Base-by-base conservation (phyloP, 2,888 invertebrate species). In the Lepeophtheirus nordmannii region DNA sequence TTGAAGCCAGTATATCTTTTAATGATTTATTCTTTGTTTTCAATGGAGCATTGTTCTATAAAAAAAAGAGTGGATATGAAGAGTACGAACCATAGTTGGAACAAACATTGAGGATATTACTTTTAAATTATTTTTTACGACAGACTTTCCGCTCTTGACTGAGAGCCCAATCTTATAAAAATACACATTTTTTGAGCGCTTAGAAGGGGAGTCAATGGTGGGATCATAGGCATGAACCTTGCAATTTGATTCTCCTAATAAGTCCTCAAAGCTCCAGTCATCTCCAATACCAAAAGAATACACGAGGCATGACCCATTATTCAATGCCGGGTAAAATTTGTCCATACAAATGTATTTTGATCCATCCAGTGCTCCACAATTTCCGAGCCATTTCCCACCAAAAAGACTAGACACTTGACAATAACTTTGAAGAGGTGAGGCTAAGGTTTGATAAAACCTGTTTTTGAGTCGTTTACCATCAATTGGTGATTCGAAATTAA, bases 181-280 rank as follows among this genome's bases (percentile, higher is more conserved):
- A 17, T 39, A 40, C 1, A 38, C 23, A 20, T 39, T 40, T 17
- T 58, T 58, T 40, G 23, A 40, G 10, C n/a, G 14, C 30, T 41
- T 41, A 2, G 46, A n/a, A 20, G 66, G 39, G 9, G 8, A 17
- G 17, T 67, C 60, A 37, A 67, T 63, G 30, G 59, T 41, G 53
- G 67, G 67, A 58, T 67, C 62, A 67, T 62, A 68, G 1, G 67
- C 61, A 20, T 10, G 39, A 38, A 67, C 67, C 39, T 37, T 14
- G 30, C 67, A 67, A 38, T 67, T 57, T 39, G 61, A 65, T 17
- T 37, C 20, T 38, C 40, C 59, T 60, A 67, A 41, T 41, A 30
- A 40, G n/a, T 38, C 58, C 22, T 67, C 67, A 56, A 67, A 67
- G 23, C 46, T 46, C 65, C 65, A 66, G 30, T 67, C 67, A 59